Percentiles rank a stretch among this genome's conserved stretches.
phyloP scores from a whole-genome alignment of 2,888 invertebrate genomes.

The Volucella inflata region DNA sequence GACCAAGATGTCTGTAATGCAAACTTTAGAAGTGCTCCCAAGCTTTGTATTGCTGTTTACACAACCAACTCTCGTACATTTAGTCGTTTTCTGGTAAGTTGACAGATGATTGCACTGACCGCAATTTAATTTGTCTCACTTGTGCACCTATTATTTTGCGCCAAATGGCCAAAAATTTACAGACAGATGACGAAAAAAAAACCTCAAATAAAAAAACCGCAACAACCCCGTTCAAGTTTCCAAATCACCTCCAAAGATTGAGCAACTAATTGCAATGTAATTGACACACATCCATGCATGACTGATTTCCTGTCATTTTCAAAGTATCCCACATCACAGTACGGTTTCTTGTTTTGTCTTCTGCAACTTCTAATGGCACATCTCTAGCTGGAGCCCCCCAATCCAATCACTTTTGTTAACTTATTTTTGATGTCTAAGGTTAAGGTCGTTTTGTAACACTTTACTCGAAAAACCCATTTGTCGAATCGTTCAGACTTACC shows the following conservation, averaged over 20 bases:
- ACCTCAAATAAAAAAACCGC: neutral
- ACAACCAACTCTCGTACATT: constrained; percentile 11
- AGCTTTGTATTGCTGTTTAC: constrained; percentile 38
- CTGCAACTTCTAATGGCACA: constrained; percentile 8
- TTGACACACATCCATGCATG: constrained; percentile 69
- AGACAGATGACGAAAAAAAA: constrained; percentile 19
- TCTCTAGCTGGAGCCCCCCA: neutral
- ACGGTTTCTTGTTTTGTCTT: neutral
- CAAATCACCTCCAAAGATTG: constrained; percentile 51
- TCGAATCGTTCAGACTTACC: constrained; percentile 31
- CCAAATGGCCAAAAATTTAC: constrained; percentile 14
- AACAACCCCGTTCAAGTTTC: constrained; percentile 59
- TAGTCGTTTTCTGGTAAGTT: constrained; percentile 24
- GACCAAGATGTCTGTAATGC: neutral
- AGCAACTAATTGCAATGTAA: constrained; percentile 72
- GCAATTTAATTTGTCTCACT: constrained; percentile 47
- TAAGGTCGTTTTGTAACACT: constrained; percentile 59
- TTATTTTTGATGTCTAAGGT: constrained; percentile 57
- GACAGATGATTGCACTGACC: constrained; percentile 72
- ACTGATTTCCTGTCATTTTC: constrained; percentile 62
- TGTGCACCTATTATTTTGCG: constrained; percentile 40
- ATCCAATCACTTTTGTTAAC: constrained; percentile 31
- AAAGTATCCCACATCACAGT: constrained; percentile 1
- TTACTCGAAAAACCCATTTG: constrained; percentile 4
- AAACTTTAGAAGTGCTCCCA: constrained; percentile 10